Percentiles rank a stretch among this genome's conserved stretches.
Conservation (phyloP, 2,797 vertebrate species). For the Dicrostonyx torquatus region DNA sequence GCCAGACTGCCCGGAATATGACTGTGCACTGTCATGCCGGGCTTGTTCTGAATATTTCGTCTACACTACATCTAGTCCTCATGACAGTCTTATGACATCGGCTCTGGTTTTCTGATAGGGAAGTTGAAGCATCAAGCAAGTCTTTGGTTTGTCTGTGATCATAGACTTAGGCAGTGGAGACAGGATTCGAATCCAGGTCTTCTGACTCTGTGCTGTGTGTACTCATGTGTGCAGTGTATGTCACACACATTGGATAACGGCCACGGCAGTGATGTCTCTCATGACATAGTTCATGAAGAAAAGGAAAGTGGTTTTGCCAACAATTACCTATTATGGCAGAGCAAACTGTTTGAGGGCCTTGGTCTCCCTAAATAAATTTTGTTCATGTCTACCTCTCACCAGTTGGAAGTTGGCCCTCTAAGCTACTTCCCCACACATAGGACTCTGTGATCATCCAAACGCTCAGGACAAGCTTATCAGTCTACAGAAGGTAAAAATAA, state of each 20-base stretch:
- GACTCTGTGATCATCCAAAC: neutral
- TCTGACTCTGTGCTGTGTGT: neutral
- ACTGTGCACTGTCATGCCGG: too few species aligned
- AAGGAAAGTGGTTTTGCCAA: neutral
- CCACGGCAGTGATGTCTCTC: neutral
- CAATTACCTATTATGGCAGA: neutral
- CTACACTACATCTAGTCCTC: neutral
- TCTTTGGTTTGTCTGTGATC: neutral
- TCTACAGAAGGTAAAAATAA: constrained; percentile 36
- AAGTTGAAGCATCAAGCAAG: neutral
- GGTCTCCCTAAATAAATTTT: neutral
- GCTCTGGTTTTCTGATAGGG: neutral
- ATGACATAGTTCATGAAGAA: neutral
- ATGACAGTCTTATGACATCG: neutral
- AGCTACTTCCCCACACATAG: neutral
- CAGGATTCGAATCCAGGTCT: neutral
- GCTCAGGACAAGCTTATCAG: neutral
- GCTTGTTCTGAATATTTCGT: neutral
- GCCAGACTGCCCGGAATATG: neutral
- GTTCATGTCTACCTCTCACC: neutral
- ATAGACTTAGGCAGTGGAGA: neutral
- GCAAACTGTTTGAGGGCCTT: neutral
- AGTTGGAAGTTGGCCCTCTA: neutral
- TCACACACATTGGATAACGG: neutral
- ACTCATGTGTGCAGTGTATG: neutral